Conservation (phyloP, 2,797 vertebrate genomes). For the Phyllotis vaccarum region DNA sequence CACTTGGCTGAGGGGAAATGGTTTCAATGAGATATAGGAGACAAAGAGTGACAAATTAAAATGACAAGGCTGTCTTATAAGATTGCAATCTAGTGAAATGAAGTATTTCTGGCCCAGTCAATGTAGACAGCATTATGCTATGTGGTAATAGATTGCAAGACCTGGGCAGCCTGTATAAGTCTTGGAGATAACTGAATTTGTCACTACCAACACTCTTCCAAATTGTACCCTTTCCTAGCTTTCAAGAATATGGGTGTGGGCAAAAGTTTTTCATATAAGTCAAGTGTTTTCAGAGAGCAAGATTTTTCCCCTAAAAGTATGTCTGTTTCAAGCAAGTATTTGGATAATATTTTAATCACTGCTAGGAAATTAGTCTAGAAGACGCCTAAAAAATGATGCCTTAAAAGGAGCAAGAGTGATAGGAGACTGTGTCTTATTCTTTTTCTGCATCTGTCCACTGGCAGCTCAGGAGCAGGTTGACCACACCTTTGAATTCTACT, state of each 20-base stretch:
- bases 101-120: slow-evolving; percentile 88
- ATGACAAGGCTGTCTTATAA: slow-evolving; percentile 90
- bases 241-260: slow-evolving; percentile 64
- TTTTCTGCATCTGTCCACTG: not conserved
- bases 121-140: slow-evolving; percentile 84
- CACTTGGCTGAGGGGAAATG: slow-evolving; percentile 86
- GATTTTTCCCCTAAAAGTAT: not conserved
- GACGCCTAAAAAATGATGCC: slow-evolving; percentile 39
- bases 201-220: slow-evolving; percentile 72
- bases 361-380: slow-evolving; percentile 63
- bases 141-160: slow-evolving; percentile 83
- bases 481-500: not conserved
- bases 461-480: not conserved
- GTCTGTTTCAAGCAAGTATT: slow-evolving; percentile 46
- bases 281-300: slow-evolving; percentile 71
- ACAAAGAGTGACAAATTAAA: slow-evolving; percentile 91
- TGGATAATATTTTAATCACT: slow-evolving; percentile 59
- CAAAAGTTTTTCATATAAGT: not conserved
- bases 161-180: slow-evolving; percentile 80
- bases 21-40: slow-evolving; percentile 79
- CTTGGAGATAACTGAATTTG: slow-evolving; percentile 84
- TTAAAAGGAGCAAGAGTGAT: slow-evolving; percentile 50
- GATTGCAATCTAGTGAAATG: slow-evolving; percentile 88
- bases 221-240: slow-evolving; percentile 66
- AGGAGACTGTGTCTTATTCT: not conserved